Evolutionary conservation across 1,140 invertebrate genomes (phyloP), one percentile per base, ranked within the genome.

Genomic region (Drosophila sucinea): DNA sequence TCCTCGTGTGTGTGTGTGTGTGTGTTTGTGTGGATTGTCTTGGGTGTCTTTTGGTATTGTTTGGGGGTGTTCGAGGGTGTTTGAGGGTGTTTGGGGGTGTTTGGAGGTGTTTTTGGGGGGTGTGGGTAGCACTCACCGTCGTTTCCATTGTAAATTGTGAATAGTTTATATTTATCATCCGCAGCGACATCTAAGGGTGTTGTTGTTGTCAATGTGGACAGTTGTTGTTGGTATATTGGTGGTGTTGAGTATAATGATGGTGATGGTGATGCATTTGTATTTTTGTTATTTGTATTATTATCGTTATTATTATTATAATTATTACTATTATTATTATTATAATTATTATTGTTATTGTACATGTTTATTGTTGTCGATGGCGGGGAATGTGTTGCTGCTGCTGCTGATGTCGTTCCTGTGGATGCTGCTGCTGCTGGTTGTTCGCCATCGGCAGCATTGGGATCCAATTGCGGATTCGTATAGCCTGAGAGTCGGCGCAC

Each of bases 131-230:
- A 92, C 91, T 92, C 91, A 92, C 91, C 91, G 78, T 92, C 91
- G 82, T 92, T 91, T 91, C 89, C 91, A 77, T 87, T 89, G 81
- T 89, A 92, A 72, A 92, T 92, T 71, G 91, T 91, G 90, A 90
- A 92, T 77, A 92, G 85, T 77, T 90, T 91, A 70, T 89, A 92
- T 90, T 92, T 92, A 85, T 92, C 91, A 87, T 91, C 91, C 72
- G 77, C 44, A 54, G 73, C 77, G 70, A 60, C 71, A 75, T 89
- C 85, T 75, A 89, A 72, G 47, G 84, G 84, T 71, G 86, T 90
- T 63, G 84, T 90, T 80, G 89, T 70, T 79, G 82, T 89, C 77
- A 89, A 67, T 82, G 81, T 85, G 61, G 73, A 85, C 73, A 91
- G 69, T 77, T 91, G 79, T 77, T 82, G 84, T 80, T 87, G 81